Base-by-base conservation (phyloP, 2,888 invertebrate genomes). In the Onchidella celtica region DNA sequence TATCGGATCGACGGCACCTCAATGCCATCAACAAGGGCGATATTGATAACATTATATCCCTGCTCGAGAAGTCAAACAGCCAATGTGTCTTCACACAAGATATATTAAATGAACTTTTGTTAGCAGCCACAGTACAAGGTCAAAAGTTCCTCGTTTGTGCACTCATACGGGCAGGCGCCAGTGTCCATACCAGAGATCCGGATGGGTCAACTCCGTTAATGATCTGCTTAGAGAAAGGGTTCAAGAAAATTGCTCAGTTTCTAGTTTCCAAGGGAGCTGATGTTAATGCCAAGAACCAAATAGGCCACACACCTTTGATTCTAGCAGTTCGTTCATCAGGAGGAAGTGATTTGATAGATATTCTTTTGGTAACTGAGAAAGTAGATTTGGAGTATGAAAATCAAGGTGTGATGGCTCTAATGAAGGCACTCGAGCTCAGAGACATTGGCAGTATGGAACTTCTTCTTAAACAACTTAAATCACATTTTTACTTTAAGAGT, bases 301-400 rank as follows among this genome's bases (percentile, higher is more conserved):
- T 11, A n/a, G 69, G 69, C 1, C 14, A 70, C 27, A 70, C 55
- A 70, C 47, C 69, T 11, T 70, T 70, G 47, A 70, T 70, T 27
- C 29, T 70, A 1, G 40, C 69, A 11, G 29, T 70, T 24, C 27
- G 69, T 11, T 29, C 69, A 47, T 3, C 47, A 1, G 68, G 68
- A 9, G 36, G 38, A 36, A 68, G 9, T 6, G 68, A 68, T 2
- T 4, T 68, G 40, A 40, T n/a, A 14, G 40, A 27, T 4, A 4
- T 68, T n/a, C 38, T 70, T 9, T 24, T 70, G 29, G 17, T 6
- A 27, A 40, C 40, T 17, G 9, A 70, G 21, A 29, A 27, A 27
- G 24, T 70, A 24, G 38, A 47, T 40, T 29, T 70, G 3, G n/a
- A 70, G 27, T 47, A 70, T 34, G 27, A 70, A 40, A 70, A 29